Percentiles rank a stretch among this genome's conserved stretches.
phyloP scores from a whole-genome alignment of 2,888 invertebrate species.

The Apotomis turbidana region DNA sequence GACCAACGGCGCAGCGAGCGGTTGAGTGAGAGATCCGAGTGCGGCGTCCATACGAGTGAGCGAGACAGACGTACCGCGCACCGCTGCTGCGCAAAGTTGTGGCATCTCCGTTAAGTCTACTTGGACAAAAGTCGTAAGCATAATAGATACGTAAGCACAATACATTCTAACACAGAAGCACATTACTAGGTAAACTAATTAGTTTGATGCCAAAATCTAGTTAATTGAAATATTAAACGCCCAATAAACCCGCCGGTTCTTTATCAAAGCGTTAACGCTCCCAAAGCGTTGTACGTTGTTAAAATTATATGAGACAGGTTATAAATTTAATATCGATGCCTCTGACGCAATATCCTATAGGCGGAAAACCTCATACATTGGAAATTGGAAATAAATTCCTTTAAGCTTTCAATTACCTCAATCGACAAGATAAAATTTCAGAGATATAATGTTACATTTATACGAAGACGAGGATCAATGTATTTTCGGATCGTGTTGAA shows the following conservation, averaged over 20 bases:
- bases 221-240: conserved; percentile 23
- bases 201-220: conserved; percentile 11
- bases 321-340: conserved; percentile 59
- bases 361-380: conserved; percentile 72
- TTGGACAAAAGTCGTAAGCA: too few species aligned
- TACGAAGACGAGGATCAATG: conserved; percentile 22
- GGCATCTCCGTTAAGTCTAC: too few species aligned
- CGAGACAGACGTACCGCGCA: too few species aligned
- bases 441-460: conserved; percentile 61
- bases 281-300: conserved; percentile 35
- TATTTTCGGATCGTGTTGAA: conserved; percentile 2
- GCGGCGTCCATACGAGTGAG: too few species aligned
- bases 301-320: conserved; percentile 59
- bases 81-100: too few species aligned
- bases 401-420: conserved; percentile 82
- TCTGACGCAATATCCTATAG: conserved; percentile 62
- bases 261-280: conserved; percentile 32
- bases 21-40: too few species aligned
- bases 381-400: conserved; percentile 83
- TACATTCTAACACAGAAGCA: background rate
- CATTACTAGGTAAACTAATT: background rate
- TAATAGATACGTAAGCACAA: too few species aligned
- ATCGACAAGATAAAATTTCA: conserved; percentile 74
- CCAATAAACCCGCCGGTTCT: conserved; percentile 20
- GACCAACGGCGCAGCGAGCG: too few species aligned